Percentiles rank a stretch among this genome's conserved stretches.
Evolutionary conservation across 2,113 vertebrate species (phyloP).

Genomic region (Phoenicopterus ruber): DNA sequence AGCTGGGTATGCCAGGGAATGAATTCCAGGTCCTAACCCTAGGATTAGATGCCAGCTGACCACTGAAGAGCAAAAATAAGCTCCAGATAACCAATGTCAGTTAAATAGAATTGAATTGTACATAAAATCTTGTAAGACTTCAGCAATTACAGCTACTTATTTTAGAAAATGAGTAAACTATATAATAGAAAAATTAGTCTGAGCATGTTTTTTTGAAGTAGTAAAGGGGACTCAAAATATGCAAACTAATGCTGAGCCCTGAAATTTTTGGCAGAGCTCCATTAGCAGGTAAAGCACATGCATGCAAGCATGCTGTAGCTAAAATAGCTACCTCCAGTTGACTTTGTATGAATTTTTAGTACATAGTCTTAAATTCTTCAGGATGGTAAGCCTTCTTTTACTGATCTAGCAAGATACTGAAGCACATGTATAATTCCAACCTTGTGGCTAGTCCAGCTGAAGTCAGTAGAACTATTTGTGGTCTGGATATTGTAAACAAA

Average conservation of each 20-base stretch:
- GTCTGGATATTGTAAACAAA: not conserved
- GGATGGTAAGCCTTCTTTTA: not conserved
- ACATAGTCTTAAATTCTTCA: not conserved
- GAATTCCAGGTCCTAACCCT: not conserved
- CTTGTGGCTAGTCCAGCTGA: not conserved
- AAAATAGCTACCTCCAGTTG: not conserved
- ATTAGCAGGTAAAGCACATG: fast-evolving
- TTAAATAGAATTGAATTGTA: not conserved
- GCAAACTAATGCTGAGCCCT: not conserved
- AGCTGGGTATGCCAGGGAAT: not conserved
- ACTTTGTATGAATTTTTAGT: not conserved
- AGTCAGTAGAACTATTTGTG: not conserved
- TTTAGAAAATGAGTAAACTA: not conserved
- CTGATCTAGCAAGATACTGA: not conserved
- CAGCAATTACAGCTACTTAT: not conserved
- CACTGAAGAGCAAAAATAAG: not conserved
- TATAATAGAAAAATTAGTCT: not conserved
- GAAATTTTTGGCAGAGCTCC: not conserved
- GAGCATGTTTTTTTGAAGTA: not conserved
- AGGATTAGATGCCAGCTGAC: not conserved
- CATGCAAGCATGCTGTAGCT: fast-evolving
- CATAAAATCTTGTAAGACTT: not conserved
- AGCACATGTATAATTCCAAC: not conserved
- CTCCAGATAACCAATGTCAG: not conserved
- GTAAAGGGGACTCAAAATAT: not conserved